These are phyloP conservation scores for Chionoecetes opilio DNA, from an alignment of 1,140 invertebrate genomes.

Conservation along the genomic window DNA sequence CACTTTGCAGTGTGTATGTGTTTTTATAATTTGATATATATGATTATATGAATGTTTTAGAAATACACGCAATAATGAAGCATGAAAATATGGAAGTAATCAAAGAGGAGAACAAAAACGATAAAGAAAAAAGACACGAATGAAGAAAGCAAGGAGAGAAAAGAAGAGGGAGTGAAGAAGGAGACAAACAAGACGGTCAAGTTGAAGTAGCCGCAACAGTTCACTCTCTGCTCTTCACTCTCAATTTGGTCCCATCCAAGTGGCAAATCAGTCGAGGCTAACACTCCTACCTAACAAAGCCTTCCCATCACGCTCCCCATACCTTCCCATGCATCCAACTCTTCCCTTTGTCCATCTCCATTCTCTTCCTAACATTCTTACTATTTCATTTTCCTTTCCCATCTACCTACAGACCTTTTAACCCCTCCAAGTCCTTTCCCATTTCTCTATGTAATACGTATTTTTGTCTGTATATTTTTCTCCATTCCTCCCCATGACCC, in stretches of 20 bases:
- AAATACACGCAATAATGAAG: too few relatives aligned
- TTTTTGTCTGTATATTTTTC: too few relatives aligned
- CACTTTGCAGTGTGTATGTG: too few relatives aligned
- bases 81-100: neutral
- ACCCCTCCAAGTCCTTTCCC: too few relatives aligned
- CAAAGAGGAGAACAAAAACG: neutral
- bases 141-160: neutral
- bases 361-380: neutral
- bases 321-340: neutral
- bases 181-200: neutral
- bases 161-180: neutral
- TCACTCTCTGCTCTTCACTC: slow-evolving; percentile 57
- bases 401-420: too few relatives aligned
- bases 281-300: slow-evolving; percentile 35
- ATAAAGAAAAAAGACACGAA: neutral
- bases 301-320: neutral
- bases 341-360: neutral
- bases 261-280: slow-evolving; percentile 58
- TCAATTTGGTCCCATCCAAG: slow-evolving; percentile 64
- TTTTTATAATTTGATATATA: too few relatives aligned
- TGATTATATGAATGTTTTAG: too few relatives aligned
- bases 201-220: neutral
- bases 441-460: too few relatives aligned
- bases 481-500: too few relatives aligned
- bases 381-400: neutral